These are phyloP conservation scores for Andrena bucephala DNA, from an alignment of 2,888 invertebrate genomes.

Conservation along the genomic window DNA sequence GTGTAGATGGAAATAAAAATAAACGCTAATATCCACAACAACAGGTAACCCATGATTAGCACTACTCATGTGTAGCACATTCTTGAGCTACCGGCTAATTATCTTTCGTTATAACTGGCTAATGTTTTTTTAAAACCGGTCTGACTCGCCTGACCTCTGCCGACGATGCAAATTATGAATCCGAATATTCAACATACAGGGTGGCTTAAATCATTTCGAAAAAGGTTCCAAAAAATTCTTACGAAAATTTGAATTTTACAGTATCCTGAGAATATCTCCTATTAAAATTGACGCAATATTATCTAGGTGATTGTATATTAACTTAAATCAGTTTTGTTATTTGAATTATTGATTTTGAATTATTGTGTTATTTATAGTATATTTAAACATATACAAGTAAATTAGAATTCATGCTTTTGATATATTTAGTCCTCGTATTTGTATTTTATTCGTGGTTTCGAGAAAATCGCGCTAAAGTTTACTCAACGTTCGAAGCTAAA, in stretches of 20 bases:
- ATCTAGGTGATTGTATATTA: too few species aligned
- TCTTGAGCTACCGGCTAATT: conserved; percentile 57
- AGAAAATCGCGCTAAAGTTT: too few species aligned
- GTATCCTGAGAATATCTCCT: neutral
- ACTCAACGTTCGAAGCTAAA: too few species aligned
- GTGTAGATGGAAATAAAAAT: neutral
- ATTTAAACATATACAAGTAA: too few species aligned
- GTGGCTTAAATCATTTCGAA: conserved; percentile 12
- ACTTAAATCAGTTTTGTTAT: too few species aligned
- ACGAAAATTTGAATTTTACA: too few species aligned
- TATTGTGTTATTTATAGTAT: too few species aligned
- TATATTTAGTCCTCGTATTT: too few species aligned
- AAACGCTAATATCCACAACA: conserved; percentile 42
- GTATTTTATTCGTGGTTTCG: too few species aligned
- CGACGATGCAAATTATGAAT: conserved; percentile 45
- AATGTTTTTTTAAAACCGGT: conserved; percentile 58
- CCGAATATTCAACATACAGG: conserved; percentile 41
- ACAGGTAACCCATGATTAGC: conserved; percentile 47
- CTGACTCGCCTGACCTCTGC: conserved; percentile 33
- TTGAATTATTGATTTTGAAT: too few species aligned
- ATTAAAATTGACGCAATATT: too few species aligned
- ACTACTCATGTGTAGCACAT: conserved; percentile 39
- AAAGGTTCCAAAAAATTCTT: neutral
- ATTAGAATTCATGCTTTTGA: too few species aligned
- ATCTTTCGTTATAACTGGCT: conserved; percentile 60